These are phyloP conservation scores for Hexactinellida sp. DNA, from an alignment of 37 sponge, comb jelly and placozoan genomes.

Conservation along the genomic window DNA sequence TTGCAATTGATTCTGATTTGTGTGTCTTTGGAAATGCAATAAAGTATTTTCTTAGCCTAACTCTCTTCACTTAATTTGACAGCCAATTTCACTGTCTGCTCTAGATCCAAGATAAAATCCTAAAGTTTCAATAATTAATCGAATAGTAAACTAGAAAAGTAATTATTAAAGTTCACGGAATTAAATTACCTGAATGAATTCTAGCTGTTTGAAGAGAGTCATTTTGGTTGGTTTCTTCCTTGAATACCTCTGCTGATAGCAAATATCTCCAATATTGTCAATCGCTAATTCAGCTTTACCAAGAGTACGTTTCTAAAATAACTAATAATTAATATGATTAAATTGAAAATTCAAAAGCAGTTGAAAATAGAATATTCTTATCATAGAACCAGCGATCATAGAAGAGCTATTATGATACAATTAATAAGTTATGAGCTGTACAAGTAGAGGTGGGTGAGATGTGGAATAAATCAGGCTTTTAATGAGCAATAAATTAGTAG, in stretches of 20 bases:
- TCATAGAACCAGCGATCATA: too few species aligned
- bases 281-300: neutral
- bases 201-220: neutral
- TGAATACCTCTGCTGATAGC: neutral
- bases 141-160: too few species aligned
- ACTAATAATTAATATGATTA: too few species aligned
- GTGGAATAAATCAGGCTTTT: neutral
- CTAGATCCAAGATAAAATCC: slow-evolving; percentile 4
- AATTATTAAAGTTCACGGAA: too few species aligned
- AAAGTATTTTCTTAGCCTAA: neutral
- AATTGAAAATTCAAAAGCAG: too few species aligned
- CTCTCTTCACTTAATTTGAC: neutral
- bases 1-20: neutral
- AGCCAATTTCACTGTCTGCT: neutral
- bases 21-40: neutral
- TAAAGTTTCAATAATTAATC: neutral
- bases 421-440: too few species aligned
- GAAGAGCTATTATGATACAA: too few species aligned
- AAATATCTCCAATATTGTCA: neutral
- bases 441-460: too few species aligned
- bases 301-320: neutral
- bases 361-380: too few species aligned
- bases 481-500: too few species aligned
- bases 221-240: neutral
- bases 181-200: neutral